Base-by-base conservation (phyloP, 2,113 vertebrate species). In the Mirza zaza region DNA sequence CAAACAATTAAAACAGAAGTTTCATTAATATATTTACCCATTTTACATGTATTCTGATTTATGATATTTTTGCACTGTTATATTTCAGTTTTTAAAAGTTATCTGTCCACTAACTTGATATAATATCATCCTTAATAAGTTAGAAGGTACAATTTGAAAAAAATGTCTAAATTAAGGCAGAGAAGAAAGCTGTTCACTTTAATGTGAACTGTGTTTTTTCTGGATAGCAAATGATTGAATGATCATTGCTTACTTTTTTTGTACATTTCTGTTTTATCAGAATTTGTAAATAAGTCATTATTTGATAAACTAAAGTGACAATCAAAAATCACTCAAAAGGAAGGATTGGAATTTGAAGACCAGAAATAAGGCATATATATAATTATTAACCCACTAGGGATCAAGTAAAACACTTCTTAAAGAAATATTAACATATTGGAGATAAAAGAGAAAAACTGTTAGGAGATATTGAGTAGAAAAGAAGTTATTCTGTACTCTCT, bases 131-230 rank as follows among this genome's bases (percentile, higher is more conserved):
- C 8, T 79, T 50, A 96, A n/a, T 52, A 95, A 70, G 9, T 63
- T 80, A 80, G 45, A 92, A 92, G 36, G 2, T 29, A 61, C 0
- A 80, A 0, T 81, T 82, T 89, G 21, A 67, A 77, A 80, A 73
- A 36, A 27, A 18, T 32, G 5, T 81, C 67, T 93, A 91, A 91
- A 68, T 95, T 68, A 67, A 93, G 34, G 4, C 52, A 73, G 8
- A 75, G 10, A 87, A 65, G 9, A 82, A 93, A 86, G 32, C 25
- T 81, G 52, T 12, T 86, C 61, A 68, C 27, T 73, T 91, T 83
- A 68, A 95, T 20, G 32, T 68, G 59, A 91, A 93, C 76, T 80
- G 81, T 81, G 42, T 76, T 93, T 91, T 73, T 82, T 95, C 65
- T 85, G 45, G 8, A 89, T 48, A 70, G 20, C 23, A 95, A 83